Evolutionary conservation across 1,140 invertebrate genomes (phyloP).

Genomic region (Zophobas morio): DNA sequence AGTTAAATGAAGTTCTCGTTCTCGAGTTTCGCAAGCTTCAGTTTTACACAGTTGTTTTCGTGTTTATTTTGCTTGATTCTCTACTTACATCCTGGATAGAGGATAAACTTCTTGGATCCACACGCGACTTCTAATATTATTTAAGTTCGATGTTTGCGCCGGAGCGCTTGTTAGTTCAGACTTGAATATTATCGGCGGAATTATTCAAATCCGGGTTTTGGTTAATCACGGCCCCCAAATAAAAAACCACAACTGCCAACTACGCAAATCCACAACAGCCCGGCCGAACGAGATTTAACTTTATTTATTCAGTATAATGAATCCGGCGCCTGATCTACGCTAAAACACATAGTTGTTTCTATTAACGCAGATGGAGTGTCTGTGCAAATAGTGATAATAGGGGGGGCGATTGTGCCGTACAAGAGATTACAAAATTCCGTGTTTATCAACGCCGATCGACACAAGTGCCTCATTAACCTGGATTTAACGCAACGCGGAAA

Average conservation of each 20-base stretch:
- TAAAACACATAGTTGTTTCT: slow-evolving; percentile 41
- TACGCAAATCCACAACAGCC: slow-evolving; percentile 21
- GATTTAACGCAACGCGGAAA: slow-evolving; percentile 32
- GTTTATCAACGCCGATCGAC: slow-evolving; percentile 39
- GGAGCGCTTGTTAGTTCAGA: slow-evolving; percentile 16
- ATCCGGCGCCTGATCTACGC: slow-evolving; percentile 28
- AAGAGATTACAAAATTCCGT: slow-evolving; percentile 40
- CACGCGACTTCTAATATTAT: slow-evolving; percentile 16
- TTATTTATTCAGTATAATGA: slow-evolving; percentile 42
- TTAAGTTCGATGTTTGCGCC: slow-evolving; percentile 12
- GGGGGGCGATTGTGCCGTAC: slow-evolving; percentile 34
- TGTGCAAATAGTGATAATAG: slow-evolving; percentile 38
- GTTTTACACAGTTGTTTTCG: slow-evolving; percentile 36
- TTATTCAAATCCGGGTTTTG: slow-evolving; percentile 30
- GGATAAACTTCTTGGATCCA: slow-evolving; percentile 30
- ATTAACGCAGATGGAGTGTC: slow-evolving; percentile 34
- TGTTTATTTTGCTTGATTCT: slow-evolving; percentile 40
- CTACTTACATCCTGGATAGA: slow-evolving; percentile 28
- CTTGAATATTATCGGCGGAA: slow-evolving; percentile 21
- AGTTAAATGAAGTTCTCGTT: slow-evolving; percentile 42
- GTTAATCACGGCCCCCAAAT: slow-evolving; percentile 1
- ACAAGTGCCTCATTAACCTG: slow-evolving; percentile 38
- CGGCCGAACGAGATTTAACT: slow-evolving; percentile 37
- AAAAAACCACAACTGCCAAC: slow-evolving; percentile 23
- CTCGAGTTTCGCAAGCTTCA: slow-evolving; percentile 12